phyloP scores from a whole-genome alignment of 2,888 invertebrate species.

The Volucella inflata region DNA sequence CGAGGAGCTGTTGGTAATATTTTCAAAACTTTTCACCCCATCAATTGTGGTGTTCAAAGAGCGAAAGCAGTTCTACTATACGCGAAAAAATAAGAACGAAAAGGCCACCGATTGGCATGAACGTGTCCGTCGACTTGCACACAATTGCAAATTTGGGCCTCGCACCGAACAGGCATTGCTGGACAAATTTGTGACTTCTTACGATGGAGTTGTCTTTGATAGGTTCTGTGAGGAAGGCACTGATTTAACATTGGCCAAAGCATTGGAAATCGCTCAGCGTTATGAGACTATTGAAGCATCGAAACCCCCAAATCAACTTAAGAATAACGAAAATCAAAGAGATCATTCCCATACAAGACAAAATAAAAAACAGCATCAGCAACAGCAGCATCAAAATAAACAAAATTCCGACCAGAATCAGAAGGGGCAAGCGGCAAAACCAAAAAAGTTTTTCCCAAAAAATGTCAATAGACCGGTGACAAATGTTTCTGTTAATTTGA shows the following conservation, averaged over 20 bases:
- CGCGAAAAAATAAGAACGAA: conserved; percentile 44
- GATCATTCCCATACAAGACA: neutral
- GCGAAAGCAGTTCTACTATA: conserved; percentile 53
- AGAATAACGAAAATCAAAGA: conserved; percentile 36
- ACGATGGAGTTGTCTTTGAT: conserved; percentile 56
- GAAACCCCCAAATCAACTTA: conserved; percentile 10
- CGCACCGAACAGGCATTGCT: conserved; percentile 43
- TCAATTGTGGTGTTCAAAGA: conserved; percentile 58
- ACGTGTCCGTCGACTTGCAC: conserved; percentile 46
- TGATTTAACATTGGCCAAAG: conserved; percentile 49
- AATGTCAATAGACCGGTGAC: conserved; percentile 32
- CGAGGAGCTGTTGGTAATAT: conserved; percentile 45
- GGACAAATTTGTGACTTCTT: conserved; percentile 64
- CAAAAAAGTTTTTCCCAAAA: conserved; percentile 39
- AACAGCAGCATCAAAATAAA: neutral
- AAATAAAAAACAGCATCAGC: conserved; percentile 10
- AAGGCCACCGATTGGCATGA: conserved; percentile 57
- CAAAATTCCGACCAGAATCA: conserved; percentile 10
- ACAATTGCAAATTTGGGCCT: conserved; percentile 59
- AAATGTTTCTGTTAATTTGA: conserved; percentile 46
- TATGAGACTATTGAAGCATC: conserved; percentile 49
- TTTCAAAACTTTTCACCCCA: conserved; percentile 48
- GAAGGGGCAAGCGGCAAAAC: neutral
- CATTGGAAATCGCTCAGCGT: conserved; percentile 59
- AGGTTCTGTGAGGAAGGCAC: conserved; percentile 54